Evolutionary conservation across 2,113 vertebrate genomes (phyloP), one percentile per base, ranked within the genome.

Genomic region (Puntigrus tetrazona): DNA sequence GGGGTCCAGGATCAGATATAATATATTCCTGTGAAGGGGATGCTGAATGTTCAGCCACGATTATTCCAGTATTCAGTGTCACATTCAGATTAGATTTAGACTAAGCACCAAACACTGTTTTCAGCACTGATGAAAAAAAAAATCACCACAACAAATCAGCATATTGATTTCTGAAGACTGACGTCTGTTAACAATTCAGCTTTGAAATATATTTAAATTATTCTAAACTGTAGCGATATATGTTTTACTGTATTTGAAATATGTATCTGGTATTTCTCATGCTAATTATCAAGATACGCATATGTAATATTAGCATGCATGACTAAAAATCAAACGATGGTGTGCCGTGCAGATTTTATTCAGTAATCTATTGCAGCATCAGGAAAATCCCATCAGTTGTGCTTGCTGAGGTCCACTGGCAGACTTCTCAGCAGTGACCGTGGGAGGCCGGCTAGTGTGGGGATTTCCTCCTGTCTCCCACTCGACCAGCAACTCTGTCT

Each of bases 361-460:
- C 25, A 45, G 45, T 86, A 55, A 89, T 84, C 69, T 76, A 20
- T 81, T 85, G 70, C 75, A 83, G 76, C 79, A 59, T 78, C 57
- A 91, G 89, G 84, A 91, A 92, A 91, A 88, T 87, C 86, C 89
- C 85, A 55, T 61, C 63, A 3, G 87, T 18, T 9, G 29, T 80
- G 85, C 85, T 86, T 13, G 38, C 41, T 86, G 86, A 84, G 85
- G 79, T 78, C 90, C 86, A 82, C 88, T 88, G 88, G 85, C 87
- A 93, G 89, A 91, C 78, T 84, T 80, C 81, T 85, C 59, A 83
- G 88, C 73, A 92, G 85, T 90, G 89, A 88, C 90, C 85, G 67
- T 87, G 59, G 52, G 61, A 91, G 81, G 36, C 79, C 22, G 81
- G 86, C 65, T 34, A 72, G 82, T 74, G 38, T 87, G 92, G 92